phyloP scores from a whole-genome alignment of 2,797 vertebrate species.

The Bradypodion pumilum region DNA sequence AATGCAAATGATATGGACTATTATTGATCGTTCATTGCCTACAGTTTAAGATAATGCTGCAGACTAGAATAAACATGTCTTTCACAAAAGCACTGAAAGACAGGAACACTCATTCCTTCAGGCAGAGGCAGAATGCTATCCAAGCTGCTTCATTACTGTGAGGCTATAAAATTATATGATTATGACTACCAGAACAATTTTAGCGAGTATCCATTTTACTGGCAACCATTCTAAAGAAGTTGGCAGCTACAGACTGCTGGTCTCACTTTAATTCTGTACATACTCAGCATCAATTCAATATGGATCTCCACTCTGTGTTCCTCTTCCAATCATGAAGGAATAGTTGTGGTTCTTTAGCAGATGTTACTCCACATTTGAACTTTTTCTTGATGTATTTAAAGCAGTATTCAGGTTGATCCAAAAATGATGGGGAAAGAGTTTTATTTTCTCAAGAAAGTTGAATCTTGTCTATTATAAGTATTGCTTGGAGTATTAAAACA shows the following conservation, averaged over 20 bases:
- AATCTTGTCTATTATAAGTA: background rate
- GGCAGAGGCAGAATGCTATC: background rate
- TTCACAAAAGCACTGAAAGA: background rate
- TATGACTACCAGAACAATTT: background rate
- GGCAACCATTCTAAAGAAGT: conserved; percentile 31
- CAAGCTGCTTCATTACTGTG: background rate
- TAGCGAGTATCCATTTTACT: conserved; percentile 28
- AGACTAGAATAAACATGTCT: background rate
- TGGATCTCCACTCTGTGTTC: background rate
- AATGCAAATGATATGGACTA: background rate
- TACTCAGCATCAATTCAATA: background rate
- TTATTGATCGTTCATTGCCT: background rate
- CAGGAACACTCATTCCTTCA: background rate
- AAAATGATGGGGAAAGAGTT: background rate
- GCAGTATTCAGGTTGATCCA: background rate
- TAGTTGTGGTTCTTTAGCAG: background rate
- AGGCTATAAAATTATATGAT: conserved; percentile 35
- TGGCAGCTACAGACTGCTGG: conserved; percentile 20
- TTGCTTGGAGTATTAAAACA: background rate
- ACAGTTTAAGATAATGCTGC: background rate
- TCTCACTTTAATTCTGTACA: conserved; percentile 3
- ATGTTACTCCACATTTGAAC: background rate
- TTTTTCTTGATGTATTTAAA: background rate
- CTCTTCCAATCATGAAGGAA: background rate
- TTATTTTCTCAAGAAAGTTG: background rate